Conservation (phyloP, 2,797 vertebrate genomes). For the Liasis olivaceus region DNA sequence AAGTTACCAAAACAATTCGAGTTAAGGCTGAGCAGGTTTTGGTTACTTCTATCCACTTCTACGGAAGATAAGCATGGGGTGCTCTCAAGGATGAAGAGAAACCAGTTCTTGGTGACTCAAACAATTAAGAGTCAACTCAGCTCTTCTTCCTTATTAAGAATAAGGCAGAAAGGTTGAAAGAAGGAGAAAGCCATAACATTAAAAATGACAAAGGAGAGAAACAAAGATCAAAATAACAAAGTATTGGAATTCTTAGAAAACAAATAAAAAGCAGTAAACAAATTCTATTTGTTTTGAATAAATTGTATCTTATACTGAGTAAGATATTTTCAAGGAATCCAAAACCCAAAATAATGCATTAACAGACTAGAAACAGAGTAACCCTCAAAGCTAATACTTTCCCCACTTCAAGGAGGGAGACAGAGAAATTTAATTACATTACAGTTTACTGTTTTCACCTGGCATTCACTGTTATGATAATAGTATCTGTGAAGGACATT, state of each 20-base stretch:
- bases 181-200: not conserved
- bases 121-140: not conserved
- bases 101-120: not conserved
- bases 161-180: not conserved
- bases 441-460: not conserved
- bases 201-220: not conserved
- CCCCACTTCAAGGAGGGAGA: not conserved
- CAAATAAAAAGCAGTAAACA: not conserved
- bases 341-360: not conserved
- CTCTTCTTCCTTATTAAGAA: not conserved
- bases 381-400: not conserved
- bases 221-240: not conserved
- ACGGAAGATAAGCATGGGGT: too few relatives aligned
- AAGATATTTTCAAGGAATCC: not conserved
- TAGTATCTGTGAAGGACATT: not conserved
- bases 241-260: not conserved
- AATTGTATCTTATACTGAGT: not conserved
- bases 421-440: not conserved
- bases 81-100: not conserved
- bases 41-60: not conserved
- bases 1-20: not conserved
- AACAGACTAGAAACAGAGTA: not conserved
- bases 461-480: not conserved
- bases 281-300: not conserved
- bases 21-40: not conserved